A percentile compares a stretch with the other conserved stretches of the same genome.
phyloP scores from a whole-genome alignment of 2,888 invertebrate genomes.

The Adineta ricciae region DNA sequence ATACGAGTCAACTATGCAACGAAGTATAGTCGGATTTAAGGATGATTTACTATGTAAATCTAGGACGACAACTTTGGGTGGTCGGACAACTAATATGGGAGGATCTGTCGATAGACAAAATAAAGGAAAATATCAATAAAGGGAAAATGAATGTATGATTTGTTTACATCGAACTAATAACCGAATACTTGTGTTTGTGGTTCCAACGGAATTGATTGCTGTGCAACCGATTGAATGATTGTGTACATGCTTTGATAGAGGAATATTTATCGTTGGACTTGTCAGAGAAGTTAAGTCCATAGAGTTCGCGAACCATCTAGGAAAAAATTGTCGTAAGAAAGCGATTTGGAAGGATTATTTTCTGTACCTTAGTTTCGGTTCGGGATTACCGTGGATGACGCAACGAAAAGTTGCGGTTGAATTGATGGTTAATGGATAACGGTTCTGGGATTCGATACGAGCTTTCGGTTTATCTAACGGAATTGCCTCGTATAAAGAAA shows the following conservation, averaged over 20 bases:
- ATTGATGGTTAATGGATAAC: background rate
- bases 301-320: constrained; percentile 19
- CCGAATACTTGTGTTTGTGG: constrained; percentile 13
- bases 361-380: background rate
- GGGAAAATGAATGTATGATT: background rate
- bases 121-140: too few relatives aligned
- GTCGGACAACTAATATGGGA: background rate
- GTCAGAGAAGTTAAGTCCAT: background rate
- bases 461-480: constrained; percentile 5
- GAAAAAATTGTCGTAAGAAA: background rate
- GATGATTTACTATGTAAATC: background rate
- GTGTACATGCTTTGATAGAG: background rate
- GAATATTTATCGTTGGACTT: background rate
- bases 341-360: too few relatives aligned
- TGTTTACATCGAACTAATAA: background rate
- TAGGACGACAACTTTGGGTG: background rate
- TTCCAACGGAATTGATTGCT: background rate
- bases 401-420: constrained; percentile 6
- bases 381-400: background rate
- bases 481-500: too few relatives aligned
- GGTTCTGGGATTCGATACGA: constrained; percentile 9
- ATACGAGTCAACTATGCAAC: constrained; percentile 23
- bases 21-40: background rate
- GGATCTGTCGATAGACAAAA: background rate
- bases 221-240: constrained; percentile 10